These are phyloP conservation scores for Parnassius mnemosyne DNA, from an alignment of 2,888 invertebrate species.

Conservation along the genomic window DNA sequence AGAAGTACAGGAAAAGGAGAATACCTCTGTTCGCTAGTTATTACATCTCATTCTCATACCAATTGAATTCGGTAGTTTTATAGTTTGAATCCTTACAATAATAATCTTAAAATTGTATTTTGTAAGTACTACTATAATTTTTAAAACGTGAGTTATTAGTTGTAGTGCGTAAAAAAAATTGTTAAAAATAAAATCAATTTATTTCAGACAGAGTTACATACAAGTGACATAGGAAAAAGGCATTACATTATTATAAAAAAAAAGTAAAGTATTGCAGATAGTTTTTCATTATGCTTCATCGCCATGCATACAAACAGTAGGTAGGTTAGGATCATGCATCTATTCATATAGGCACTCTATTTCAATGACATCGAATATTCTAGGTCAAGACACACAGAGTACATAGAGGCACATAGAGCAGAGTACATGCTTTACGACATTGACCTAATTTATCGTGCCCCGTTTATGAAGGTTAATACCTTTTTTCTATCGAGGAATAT, in stretches of 20 bases:
- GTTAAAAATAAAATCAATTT: too few species aligned
- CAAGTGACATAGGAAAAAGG: too few species aligned
- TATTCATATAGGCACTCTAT: constrained; percentile 5
- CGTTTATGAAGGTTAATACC: constrained; percentile 5
- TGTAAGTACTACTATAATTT: too few species aligned
- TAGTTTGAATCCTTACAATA: too few species aligned
- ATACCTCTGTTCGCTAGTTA: too few species aligned
- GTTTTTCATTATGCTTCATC: not conserved
- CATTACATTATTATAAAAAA: too few species aligned
- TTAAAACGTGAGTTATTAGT: not conserved
- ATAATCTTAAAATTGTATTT: too few species aligned
- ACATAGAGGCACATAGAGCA: too few species aligned
- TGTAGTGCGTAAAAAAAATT: not conserved
- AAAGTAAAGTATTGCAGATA: not conserved
- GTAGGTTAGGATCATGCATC: not conserved
- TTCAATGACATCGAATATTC: constrained; percentile 11
- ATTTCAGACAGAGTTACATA: too few species aligned
- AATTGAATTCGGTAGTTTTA: too few species aligned
- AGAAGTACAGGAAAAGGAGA: too few species aligned
- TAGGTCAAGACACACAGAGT: not conserved
- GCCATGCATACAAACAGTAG: not conserved
- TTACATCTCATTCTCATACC: too few species aligned
- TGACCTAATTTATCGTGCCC: constrained; percentile 19
- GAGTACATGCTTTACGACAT: constrained; percentile 3
- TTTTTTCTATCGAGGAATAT: constrained; percentile 11